phyloP scores from a whole-genome alignment of 2,888 invertebrate species.

The Limnephilus auricula region DNA sequence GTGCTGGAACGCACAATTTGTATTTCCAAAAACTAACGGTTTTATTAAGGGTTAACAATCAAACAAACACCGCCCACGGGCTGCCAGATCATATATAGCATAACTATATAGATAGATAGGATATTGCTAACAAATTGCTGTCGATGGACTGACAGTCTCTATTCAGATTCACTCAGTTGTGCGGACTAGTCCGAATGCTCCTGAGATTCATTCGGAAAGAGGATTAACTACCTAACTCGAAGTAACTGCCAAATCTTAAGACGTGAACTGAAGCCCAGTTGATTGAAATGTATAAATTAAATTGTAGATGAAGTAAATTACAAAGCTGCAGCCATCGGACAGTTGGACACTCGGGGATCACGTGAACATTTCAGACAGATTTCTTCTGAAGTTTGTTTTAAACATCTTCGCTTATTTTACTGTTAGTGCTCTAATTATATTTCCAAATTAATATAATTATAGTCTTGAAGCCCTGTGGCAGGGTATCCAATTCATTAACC shows the following conservation, averaged over 20 bases:
- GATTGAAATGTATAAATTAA: neutral
- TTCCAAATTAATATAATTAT: neutral
- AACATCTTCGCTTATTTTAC: neutral
- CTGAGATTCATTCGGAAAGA: neutral
- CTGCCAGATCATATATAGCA: too few relatives aligned
- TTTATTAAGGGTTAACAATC: too few relatives aligned
- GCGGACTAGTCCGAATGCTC: neutral
- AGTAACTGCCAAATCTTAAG: neutral
- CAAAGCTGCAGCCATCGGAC: neutral
- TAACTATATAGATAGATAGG: too few relatives aligned
- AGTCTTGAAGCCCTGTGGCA: neutral
- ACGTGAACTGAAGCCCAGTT: neutral
- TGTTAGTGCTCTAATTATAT: neutral
- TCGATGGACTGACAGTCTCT: neutral
- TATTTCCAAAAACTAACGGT: too few relatives aligned
- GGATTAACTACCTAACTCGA: neutral
- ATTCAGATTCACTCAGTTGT: neutral
- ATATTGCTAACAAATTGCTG: neutral
- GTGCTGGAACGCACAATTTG: too few relatives aligned
- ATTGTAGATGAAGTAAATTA: neutral
- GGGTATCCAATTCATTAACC: too few relatives aligned
- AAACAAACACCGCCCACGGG: too few relatives aligned
- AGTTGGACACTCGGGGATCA: neutral
- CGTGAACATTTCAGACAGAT: neutral
- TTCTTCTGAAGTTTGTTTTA: neutral